phyloP scores from a whole-genome alignment of 1,140 invertebrate species.

The Apis cerana region DNA sequence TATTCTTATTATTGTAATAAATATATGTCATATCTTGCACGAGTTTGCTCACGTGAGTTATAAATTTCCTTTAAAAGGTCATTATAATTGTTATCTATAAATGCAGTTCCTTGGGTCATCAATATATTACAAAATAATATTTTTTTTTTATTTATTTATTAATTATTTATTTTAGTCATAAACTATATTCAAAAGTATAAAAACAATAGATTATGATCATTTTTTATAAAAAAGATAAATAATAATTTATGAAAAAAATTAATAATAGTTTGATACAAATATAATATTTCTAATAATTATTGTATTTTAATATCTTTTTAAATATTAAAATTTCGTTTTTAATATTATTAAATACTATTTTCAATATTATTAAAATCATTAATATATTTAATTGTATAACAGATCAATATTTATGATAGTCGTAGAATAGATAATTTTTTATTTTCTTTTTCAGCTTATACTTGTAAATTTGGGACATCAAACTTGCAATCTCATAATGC shows the following conservation, averaged over 20 bases:
- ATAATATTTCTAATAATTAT: background rate
- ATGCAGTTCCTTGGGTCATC: slow-evolving; percentile 39
- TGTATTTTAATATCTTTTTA: background rate
- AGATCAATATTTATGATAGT: slow-evolving; percentile 8
- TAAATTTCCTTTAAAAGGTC: slow-evolving; percentile 59
- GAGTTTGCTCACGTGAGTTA: slow-evolving; percentile 75
- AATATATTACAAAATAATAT: background rate
- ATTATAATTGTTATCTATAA: slow-evolving; percentile 57
- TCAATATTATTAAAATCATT: background rate
- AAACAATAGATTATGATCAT: background rate
- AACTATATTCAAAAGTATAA: background rate
- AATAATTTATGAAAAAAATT: background rate
- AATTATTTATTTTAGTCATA: background rate
- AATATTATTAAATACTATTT: background rate
- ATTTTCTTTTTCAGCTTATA: slow-evolving; percentile 48
- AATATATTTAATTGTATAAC: slow-evolving; percentile 18
- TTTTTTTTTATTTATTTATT: background rate
- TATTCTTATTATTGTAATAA: slow-evolving; percentile 29
- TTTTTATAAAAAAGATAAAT: slow-evolving; percentile 2
- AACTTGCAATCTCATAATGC: slow-evolving; percentile 31
- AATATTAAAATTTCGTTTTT: background rate
- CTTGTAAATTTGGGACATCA: slow-evolving; percentile 38
- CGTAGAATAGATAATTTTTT: slow-evolving; percentile 46
- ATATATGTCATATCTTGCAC: slow-evolving; percentile 63
- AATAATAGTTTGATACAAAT: background rate